Base-by-base conservation (phyloP, 1,140 invertebrate species). In the Lepidurus apus region DNA sequence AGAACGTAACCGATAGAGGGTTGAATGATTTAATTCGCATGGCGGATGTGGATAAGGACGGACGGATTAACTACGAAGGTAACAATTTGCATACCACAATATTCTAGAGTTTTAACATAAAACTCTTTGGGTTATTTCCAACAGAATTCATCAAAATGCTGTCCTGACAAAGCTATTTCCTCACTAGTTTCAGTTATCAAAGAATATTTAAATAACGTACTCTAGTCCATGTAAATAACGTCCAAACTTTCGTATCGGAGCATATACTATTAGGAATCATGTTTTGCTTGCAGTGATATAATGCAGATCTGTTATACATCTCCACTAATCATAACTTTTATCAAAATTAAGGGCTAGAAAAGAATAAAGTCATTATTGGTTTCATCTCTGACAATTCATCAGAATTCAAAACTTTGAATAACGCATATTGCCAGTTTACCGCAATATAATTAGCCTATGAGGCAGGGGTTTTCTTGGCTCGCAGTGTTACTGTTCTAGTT, bases 61-160 rank as follows among this genome's bases (percentile, higher is more conserved):
- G 91, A 26, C 88, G 88, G 83, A 93, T 93, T 81, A 91, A 93
- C 84, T 93, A 92, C 83, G 91, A 92, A 90, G 91, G 91, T 92
- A 85, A 78, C 26, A 13, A 13, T 42, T 17, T 74, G n/a, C 11
- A 45, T 7, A 26, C 34, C 8, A 24, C n/a, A 7, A 73, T 78
- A 10, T 4, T 11, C 42, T 13, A 42, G 73, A 77, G 1, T 42
- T 75, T 42, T 34, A 13, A 42, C 34, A 77, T 47, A n/a, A 34
- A 21, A 74, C 45, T 43, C 43, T 26, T 6, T 34, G 8, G 11
- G 2, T 34, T 8, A 24, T 42, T 74, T 3, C 11, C 75, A 47
- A 2, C 74, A 79, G 78, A 79, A 44, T 79, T 79, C 75, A 74
- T 74, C 78, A 75, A 79, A 75, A 79, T 79, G 78, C 74, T 79